These are phyloP conservation scores for Circaetus gallicus DNA, from an alignment of 2,113 vertebrate genomes.

Conservation along the genomic window DNA sequence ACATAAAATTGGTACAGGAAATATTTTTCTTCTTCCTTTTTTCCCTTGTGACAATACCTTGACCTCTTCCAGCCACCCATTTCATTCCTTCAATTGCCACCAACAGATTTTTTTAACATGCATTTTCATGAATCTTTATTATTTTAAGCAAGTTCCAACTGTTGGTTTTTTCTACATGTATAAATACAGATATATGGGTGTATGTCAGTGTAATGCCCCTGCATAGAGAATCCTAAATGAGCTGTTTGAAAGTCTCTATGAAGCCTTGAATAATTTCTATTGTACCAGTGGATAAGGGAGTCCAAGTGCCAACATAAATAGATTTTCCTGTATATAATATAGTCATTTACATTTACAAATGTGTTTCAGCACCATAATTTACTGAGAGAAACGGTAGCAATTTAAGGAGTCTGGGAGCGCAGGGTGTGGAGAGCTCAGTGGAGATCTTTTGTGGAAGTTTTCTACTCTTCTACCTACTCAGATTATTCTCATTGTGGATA, in stretches of 20 bases:
- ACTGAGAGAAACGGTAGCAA: constrained; percentile 37
- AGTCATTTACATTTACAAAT: constrained; percentile 51
- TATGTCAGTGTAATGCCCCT: not conserved
- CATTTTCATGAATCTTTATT: not conserved
- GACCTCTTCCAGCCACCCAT: not conserved
- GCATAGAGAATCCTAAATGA: not conserved
- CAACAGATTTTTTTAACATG: not conserved
- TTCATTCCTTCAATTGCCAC: not conserved
- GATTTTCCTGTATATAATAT: constrained; percentile 25
- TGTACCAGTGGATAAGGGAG: not conserved
- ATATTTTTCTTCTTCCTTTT: not conserved
- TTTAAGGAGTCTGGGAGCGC: constrained; percentile 21
- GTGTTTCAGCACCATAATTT: constrained; percentile 57
- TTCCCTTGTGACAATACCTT: not conserved
- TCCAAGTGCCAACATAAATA: not conserved
- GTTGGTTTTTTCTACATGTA: not conserved
- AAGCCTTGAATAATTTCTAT: not conserved
- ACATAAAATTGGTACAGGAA: not conserved
- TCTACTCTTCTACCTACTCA: not conserved
- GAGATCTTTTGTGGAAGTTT: constrained; percentile 22
- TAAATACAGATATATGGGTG: not conserved
- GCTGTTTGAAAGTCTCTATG: not conserved
- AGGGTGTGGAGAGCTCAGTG: not conserved
- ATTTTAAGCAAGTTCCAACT: not conserved
- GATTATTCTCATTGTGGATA: not conserved